Percentiles rank a stretch among this genome's conserved stretches.
Evolutionary conservation across 2,888 invertebrate genomes (phyloP).

Genomic region (Epirrhoe alternata): DNA sequence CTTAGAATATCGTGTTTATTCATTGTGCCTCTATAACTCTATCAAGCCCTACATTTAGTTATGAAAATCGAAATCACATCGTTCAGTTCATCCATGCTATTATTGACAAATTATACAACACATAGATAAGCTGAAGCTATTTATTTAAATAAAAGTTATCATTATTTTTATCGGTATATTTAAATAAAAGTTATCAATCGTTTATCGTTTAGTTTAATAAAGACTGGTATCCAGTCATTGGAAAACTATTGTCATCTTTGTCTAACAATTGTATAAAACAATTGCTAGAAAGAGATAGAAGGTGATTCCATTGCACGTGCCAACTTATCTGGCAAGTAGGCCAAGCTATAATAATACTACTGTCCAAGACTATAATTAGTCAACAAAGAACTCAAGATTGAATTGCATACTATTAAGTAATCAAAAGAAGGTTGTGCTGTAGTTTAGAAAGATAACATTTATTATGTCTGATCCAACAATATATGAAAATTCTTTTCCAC

Average conservation of each 20-base stretch:
- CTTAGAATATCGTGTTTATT: background rate
- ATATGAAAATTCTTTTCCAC: too few species aligned
- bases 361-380: background rate
- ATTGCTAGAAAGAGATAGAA: background rate
- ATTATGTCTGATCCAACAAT: too few species aligned
- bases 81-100: constrained; percentile 27
- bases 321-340: background rate
- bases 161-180: too few species aligned
- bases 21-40: background rate
- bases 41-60: background rate
- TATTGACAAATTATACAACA: constrained; percentile 11
- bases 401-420: background rate
- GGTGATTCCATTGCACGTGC: background rate
- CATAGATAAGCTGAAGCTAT: constrained; percentile 2
- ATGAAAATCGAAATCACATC: constrained; percentile 18
- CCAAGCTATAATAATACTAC: background rate
- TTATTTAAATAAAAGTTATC: background rate
- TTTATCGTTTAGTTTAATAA: too few species aligned
- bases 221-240: too few species aligned
- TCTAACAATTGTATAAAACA: background rate
- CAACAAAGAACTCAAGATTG: background rate
- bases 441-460: too few species aligned
- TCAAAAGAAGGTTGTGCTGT: too few species aligned
- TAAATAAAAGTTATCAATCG: too few species aligned
- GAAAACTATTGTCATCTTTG: background rate